Conservation (phyloP, 1,140 invertebrate species). For the Heliconius nattereri region DNA sequence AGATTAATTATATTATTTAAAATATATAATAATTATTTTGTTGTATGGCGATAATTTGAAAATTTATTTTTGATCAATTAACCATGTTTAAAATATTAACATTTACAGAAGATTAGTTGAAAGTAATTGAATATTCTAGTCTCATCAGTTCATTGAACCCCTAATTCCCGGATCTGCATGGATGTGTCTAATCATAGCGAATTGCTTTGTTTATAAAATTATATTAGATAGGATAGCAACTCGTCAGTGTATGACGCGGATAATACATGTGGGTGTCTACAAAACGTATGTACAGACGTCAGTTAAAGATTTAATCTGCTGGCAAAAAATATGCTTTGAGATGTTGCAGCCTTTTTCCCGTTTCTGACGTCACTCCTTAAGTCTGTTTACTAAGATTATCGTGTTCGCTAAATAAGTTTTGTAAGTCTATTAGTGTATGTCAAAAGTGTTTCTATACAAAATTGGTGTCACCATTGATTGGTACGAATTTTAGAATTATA, state of each 20-base stretch:
- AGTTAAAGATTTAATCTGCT: slow-evolving; percentile 33
- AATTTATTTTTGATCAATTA: neutral
- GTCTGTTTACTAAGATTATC: slow-evolving; percentile 9
- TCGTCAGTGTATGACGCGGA: slow-evolving; percentile 28
- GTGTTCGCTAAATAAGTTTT: neutral
- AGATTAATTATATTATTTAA: neutral
- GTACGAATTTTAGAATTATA: neutral
- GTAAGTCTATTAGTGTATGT: neutral
- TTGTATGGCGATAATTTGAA: neutral
- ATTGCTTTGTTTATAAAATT: slow-evolving; percentile 43
- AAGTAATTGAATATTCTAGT: neutral
- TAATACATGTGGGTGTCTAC: slow-evolving; percentile 28
- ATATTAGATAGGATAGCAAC: slow-evolving; percentile 42
- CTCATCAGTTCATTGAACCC: slow-evolving; percentile 50
- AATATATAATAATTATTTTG: neutral
- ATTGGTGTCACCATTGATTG: neutral
- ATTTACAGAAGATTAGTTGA: neutral
- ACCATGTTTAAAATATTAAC: neutral
- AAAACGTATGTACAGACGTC: slow-evolving; percentile 32
- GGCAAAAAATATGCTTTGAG: slow-evolving; percentile 28
- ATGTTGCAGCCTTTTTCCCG: slow-evolving; percentile 20
- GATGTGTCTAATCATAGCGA: slow-evolving; percentile 46
- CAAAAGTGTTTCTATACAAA: neutral
- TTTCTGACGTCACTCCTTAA: slow-evolving; percentile 7
- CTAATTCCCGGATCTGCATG: slow-evolving; percentile 55